Base-by-base conservation (phyloP, 1,140 invertebrate species). In the Rhagoletis pomonella region DNA sequence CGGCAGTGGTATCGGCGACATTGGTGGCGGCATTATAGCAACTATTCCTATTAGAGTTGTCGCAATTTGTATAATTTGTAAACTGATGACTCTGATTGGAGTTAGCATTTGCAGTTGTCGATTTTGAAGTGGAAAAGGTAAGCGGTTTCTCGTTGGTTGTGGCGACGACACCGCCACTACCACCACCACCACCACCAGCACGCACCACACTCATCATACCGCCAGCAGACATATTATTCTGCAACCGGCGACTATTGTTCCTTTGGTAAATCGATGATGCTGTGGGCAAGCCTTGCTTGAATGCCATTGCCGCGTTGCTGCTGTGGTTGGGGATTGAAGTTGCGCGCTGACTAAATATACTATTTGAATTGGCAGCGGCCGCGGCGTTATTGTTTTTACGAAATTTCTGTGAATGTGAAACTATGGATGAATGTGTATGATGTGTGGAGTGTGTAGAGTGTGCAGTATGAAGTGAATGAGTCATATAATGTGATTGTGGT, bases 341-440 rank as follows among this genome's bases (percentile, higher is more conserved):
- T 58, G 90, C 91, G 88, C 91, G 91, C 86, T 92, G 91, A 85
- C 92, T 91, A 65, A 92, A 92, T 90, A 92, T 92, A 89, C 91
- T 92, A 89, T 92, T 92, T 60, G 91, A 92, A 59, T 91, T 91
- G 86, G 91, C 91, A 85, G 91, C 91, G 44, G 91, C 91, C 77
- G 91, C 91, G 44, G 91, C 91, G 89, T 92, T 92, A 86, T 92
- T 92, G 89, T 92, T 92, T 89, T 92, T 92, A 55, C 91, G 89
- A 89, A 92, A 92, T 89, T 92, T 92, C 81, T 92, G 90, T 88
- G 90, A 88, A 89, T 90, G 89, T 86, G 90, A 87, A 58, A 88
- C 90, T 88, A 89, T 90, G 90, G 55, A 64, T 64, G 64, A 86
- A 19, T 69, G 64, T 69, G 67, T 77, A n/a, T 88, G 62, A 58